Evolutionary conservation across 2,797 vertebrate genomes (phyloP), one percentile per base, ranked within the genome.

Genomic region (Trematomus bernacchii): DNA sequence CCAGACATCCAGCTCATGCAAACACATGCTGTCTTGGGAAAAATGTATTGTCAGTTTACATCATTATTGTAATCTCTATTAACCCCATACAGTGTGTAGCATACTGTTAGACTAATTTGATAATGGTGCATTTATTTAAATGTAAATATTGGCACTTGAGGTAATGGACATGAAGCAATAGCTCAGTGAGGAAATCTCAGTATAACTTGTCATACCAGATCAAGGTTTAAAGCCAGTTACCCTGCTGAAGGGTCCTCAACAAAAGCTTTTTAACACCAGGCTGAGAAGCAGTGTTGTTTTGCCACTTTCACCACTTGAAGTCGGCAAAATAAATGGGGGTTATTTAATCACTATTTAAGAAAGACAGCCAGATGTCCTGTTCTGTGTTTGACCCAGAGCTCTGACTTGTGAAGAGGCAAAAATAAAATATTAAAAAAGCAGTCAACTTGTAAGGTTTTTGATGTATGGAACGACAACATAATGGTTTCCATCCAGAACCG

Each of bases 81-180:
- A 72, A n/a, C 61, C 44, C 27, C 51, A 50, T 47, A 47, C 66
- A 66, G 76, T 21, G 53, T 55, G 66, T 0, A 18, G 48, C 50
- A 44, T 3, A 69, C 69, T 82, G 70, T 77, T 74, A 44, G 21
- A 66, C 63, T 87, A 73, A 91, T 87, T 66, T 73, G 63, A 89
- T 80, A 85, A 83, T 76, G 83, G 57, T 2, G 10, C 27, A 57
- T 78, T 80, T 79, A 82, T 84, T 88, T 63, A 66, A 52, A 81
- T 83, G 46, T 78, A 82, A 91, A 63, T 67, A 50, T 87, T 70
- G 72, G 46, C 27, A 51, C 33, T 37, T 4, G 19, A 16, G 42
- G 57, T 37, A 64, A 73, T 43, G 43, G 47, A 60, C 55, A 58
- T 27, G 7, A 61, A 62, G 23, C 9, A 15, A 40, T 40, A 15